phyloP scores from a whole-genome alignment of 2,113 vertebrate species.

The Indicator indicator region DNA sequence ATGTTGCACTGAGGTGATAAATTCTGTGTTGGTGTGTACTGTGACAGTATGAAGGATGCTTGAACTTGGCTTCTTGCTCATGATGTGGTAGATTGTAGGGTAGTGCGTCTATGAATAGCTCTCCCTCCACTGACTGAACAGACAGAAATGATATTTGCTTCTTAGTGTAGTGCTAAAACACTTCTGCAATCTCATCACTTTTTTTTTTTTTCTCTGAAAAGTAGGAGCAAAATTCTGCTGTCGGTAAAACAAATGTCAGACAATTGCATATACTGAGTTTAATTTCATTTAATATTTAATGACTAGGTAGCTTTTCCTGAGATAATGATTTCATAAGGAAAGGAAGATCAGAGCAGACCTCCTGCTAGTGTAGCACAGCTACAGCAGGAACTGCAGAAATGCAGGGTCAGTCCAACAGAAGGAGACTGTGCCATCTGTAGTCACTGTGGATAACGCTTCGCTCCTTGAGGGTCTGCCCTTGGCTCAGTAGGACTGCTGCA shows the following conservation, averaged over 20 bases:
- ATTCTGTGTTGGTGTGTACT: neutral
- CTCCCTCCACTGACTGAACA: neutral
- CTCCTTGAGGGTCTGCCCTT: neutral
- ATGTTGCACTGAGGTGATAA: neutral
- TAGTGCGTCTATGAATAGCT: neutral
- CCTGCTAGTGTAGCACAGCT: constrained; percentile 27
- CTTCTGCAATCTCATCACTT: neutral
- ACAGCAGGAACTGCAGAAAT: constrained; percentile 8
- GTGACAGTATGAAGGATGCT: neutral
- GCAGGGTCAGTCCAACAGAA: neutral
- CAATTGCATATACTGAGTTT: constrained; percentile 37
- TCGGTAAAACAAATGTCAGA: constrained; percentile 31
- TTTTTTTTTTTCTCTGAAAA: neutral
- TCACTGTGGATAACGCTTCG: neutral
- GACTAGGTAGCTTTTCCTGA: constrained; percentile 34
- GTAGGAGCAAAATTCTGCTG: constrained; percentile 32
- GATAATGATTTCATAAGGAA: constrained; percentile 40
- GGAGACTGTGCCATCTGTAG: neutral
- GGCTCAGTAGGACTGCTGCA: neutral
- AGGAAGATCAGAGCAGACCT: constrained; percentile 52
- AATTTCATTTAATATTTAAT: constrained; percentile 63
- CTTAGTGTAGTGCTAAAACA: neutral
- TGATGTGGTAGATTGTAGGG: neutral
- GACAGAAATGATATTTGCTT: neutral
- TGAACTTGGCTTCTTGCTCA: neutral